A percentile compares a stretch with the other conserved stretches of the same genome.
Evolutionary conservation across 2,888 invertebrate genomes (phyloP).

Genomic region (Danaus chrysippus): DNA sequence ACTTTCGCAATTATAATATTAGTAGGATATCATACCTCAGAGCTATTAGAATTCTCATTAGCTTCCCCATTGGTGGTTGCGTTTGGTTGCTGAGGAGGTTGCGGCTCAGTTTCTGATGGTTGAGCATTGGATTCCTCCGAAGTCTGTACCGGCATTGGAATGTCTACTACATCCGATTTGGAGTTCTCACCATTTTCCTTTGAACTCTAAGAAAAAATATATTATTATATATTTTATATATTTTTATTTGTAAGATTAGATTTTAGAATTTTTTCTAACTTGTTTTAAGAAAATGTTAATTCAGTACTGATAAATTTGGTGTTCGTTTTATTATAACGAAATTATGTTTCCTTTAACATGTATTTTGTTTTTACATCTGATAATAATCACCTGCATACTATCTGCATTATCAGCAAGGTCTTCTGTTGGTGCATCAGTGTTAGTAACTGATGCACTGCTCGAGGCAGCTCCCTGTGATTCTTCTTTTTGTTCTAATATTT

Average conservation of each 20-base stretch:
- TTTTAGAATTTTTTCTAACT: not conserved
- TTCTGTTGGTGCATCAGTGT: constrained; percentile 59
- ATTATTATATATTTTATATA: not conserved
- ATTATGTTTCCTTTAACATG: too few relatives aligned
- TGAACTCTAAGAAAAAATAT: constrained; percentile 44
- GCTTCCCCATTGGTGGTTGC: constrained; percentile 35
- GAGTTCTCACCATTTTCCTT: constrained; percentile 64
- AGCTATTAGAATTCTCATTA: constrained; percentile 28
- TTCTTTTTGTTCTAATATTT: constrained; percentile 83
- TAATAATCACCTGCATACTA: constrained; percentile 51
- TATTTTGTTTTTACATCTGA: too few relatives aligned
- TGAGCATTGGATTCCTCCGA: constrained; percentile 36
- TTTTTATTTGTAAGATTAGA: not conserved
- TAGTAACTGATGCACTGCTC: constrained; percentile 46
- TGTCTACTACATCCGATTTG: constrained; percentile 80
- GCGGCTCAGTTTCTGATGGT: constrained; percentile 49
- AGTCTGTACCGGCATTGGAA: constrained; percentile 82
- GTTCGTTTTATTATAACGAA: too few relatives aligned
- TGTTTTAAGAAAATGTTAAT: not conserved
- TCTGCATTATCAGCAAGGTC: constrained; percentile 59
- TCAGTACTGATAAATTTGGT: not conserved
- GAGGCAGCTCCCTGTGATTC: constrained; percentile 69
- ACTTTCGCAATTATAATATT: too few relatives aligned
- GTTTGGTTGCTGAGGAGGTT: constrained; percentile 34
- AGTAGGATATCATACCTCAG: constrained; percentile 33